Evolutionary conservation across 2,888 invertebrate species (phyloP).

Genomic region (Pantelozetes paolii): DNA sequence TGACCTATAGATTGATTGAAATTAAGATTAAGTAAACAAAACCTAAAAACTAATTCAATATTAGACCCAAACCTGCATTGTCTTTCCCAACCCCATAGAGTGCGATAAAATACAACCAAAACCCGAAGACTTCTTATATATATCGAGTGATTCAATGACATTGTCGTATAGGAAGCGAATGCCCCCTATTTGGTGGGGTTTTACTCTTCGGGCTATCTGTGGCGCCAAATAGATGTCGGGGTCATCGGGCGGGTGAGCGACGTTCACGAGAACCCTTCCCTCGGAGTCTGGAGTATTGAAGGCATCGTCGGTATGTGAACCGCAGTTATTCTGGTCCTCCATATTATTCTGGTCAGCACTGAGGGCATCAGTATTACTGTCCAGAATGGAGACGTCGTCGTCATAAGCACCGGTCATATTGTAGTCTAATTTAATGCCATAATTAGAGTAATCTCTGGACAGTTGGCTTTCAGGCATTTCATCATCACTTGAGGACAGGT

Average conservation of each 20-base stretch:
- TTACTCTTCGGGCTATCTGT: constrained; percentile 79
- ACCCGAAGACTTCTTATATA: constrained; percentile 77
- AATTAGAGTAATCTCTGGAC: background rate
- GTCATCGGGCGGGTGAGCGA: constrained; percentile 85
- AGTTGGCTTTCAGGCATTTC: background rate
- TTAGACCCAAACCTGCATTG: constrained; percentile 59
- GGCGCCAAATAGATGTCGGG: constrained; percentile 86
- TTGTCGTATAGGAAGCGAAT: constrained; percentile 94
- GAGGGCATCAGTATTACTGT: background rate
- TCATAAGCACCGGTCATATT: constrained; percentile 18
- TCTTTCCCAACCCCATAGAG: constrained; percentile 99
- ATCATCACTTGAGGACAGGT: constrained; percentile 40
- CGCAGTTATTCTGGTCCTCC: constrained; percentile 85
- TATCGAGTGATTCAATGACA: constrained; percentile 83
- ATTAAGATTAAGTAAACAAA: too few species aligned
- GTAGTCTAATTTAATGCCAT: constrained; percentile 1
- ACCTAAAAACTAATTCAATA: background rate
- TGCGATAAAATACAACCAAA: constrained; percentile 98
- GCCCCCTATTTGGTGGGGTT: constrained; percentile 96
- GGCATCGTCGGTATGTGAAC: constrained; percentile 85
- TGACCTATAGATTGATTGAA: constrained; percentile 44
- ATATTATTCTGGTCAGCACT: too few species aligned
- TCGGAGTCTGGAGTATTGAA: constrained; percentile 85
- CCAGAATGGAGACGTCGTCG: constrained; percentile 8
- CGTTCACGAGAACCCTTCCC: constrained; percentile 85